Percentiles rank a stretch among this genome's conserved stretches.
phyloP scores from a whole-genome alignment of 2,797 vertebrate genomes.

The Eospalax fontanierii region DNA sequence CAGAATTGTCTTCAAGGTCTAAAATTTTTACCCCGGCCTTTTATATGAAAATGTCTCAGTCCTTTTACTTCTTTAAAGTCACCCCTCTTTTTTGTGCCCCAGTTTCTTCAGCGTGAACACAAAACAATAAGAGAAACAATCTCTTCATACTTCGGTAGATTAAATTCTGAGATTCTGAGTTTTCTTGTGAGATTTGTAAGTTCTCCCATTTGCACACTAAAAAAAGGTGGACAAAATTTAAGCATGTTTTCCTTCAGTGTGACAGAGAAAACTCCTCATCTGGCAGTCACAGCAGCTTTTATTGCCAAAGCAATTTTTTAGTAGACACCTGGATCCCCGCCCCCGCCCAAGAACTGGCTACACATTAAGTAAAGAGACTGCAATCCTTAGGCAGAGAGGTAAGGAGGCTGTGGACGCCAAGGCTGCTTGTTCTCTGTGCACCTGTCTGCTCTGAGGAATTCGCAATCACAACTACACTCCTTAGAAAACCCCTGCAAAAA shows the following conservation, averaged over 20 bases:
- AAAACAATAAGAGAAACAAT: neutral
- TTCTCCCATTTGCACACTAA: neutral
- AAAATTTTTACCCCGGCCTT: neutral
- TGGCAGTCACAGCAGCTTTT: constrained; percentile 70
- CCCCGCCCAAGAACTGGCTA: constrained; percentile 66
- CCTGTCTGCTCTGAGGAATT: constrained; percentile 59
- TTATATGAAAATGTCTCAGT: neutral
- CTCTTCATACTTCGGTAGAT: neutral
- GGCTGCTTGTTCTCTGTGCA: neutral
- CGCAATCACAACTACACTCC: neutral
- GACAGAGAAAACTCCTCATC: constrained; percentile 45
- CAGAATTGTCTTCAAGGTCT: neutral
- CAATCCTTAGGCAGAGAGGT: constrained; percentile 54
- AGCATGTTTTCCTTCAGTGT: constrained; percentile 64
- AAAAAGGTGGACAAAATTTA: neutral
- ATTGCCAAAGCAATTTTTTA: constrained; percentile 70
- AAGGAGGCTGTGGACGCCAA: constrained; percentile 41
- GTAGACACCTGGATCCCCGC: constrained; percentile 69
- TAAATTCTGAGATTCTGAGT: neutral
- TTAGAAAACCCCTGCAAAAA: constrained; percentile 51
- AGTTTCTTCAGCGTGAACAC: neutral
- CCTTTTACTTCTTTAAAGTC: neutral
- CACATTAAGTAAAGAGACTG: constrained; percentile 70
- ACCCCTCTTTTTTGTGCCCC: neutral
- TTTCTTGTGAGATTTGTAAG: neutral